A percentile compares a stretch with the other conserved stretches of the same genome.
These are phyloP conservation scores for Parthenolecanium corni DNA, from an alignment of 2,888 invertebrate genomes.

Conservation along the genomic window DNA sequence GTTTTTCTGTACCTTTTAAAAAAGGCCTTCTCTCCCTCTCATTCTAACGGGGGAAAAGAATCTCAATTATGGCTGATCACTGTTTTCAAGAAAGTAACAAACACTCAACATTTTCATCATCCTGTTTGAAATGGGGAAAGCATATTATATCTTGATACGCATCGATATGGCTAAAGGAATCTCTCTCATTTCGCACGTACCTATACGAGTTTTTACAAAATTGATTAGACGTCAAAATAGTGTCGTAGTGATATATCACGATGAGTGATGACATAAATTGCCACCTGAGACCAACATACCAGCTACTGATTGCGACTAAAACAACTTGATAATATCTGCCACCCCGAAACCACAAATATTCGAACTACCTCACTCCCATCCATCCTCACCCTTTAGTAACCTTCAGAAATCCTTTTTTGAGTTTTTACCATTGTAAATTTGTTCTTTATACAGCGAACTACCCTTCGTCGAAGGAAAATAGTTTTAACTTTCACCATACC, in stretches of 20 bases:
- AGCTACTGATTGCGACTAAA: constrained; percentile 26
- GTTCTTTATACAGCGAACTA: background rate
- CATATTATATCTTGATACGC: too few species aligned
- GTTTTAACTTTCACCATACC: constrained; percentile 9
- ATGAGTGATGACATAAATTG: constrained; percentile 23
- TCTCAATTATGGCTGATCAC: too few species aligned
- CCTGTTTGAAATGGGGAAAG: too few species aligned
- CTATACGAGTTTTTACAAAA: background rate
- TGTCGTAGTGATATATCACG: constrained; percentile 24
- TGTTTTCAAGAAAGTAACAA: too few species aligned
- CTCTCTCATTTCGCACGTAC: too few species aligned
- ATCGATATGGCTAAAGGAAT: too few species aligned
- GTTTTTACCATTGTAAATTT: background rate
- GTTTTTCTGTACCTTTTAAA: too few species aligned
- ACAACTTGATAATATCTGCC: constrained; percentile 22
- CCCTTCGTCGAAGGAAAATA: background rate
- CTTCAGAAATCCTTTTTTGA: too few species aligned
- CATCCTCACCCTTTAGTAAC: background rate
- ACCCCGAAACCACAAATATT: too few species aligned
- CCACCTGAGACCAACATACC: constrained; percentile 24
- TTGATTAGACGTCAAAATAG: constrained; percentile 27
- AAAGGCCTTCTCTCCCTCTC: too few species aligned
- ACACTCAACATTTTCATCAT: too few species aligned
- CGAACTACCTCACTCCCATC: background rate
- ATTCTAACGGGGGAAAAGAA: too few species aligned